Conservation (phyloP, 2,113 vertebrate genomes). For the Aegotheles bennettii region DNA sequence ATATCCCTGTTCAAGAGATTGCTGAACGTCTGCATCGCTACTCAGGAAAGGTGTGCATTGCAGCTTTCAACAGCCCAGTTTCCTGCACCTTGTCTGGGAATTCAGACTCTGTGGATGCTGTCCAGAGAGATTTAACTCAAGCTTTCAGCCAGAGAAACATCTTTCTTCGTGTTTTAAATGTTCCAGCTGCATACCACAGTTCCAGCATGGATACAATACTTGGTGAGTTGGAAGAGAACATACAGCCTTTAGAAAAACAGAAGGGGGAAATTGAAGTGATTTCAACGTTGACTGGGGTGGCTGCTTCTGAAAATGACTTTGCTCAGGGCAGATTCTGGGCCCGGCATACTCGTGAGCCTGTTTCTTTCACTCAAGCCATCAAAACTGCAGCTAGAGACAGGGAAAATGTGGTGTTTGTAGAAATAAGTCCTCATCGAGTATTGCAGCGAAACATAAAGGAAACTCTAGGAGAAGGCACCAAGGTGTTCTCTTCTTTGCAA, state of each 20-base stretch:
- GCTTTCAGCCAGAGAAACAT: constrained; percentile 65
- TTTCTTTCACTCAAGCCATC: constrained; percentile 79
- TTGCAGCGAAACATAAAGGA: constrained; percentile 81
- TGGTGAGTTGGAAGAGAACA: constrained; percentile 57
- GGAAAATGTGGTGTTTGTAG: constrained; percentile 79
- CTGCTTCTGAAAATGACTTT: constrained; percentile 71
- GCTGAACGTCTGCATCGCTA: constrained; percentile 58
- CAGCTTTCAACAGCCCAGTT: constrained; percentile 82
- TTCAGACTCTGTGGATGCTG: constrained; percentile 56
- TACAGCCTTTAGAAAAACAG: constrained; percentile 57
- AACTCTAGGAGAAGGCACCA: constrained; percentile 71
- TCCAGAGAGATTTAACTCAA: constrained; percentile 66
- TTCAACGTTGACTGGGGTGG: constrained; percentile 79
- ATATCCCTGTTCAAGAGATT: constrained; percentile 74
- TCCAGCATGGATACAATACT: constrained; percentile 82
- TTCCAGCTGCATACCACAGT: constrained; percentile 83
- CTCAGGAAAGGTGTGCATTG: constrained; percentile 73
- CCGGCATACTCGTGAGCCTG: constrained; percentile 79
- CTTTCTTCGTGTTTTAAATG: constrained; percentile 76
- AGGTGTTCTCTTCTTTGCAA: constrained; percentile 74
- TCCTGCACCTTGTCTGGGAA: constrained; percentile 85
- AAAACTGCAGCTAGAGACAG: constrained; percentile 31
- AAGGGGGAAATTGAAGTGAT: constrained; percentile 71
- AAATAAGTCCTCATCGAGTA: constrained; percentile 79
- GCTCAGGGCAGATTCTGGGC: constrained; percentile 80